Percentiles rank a stretch among this genome's conserved stretches.
Conservation (phyloP, 2,113 vertebrate species). For the Turnix velox region DNA sequence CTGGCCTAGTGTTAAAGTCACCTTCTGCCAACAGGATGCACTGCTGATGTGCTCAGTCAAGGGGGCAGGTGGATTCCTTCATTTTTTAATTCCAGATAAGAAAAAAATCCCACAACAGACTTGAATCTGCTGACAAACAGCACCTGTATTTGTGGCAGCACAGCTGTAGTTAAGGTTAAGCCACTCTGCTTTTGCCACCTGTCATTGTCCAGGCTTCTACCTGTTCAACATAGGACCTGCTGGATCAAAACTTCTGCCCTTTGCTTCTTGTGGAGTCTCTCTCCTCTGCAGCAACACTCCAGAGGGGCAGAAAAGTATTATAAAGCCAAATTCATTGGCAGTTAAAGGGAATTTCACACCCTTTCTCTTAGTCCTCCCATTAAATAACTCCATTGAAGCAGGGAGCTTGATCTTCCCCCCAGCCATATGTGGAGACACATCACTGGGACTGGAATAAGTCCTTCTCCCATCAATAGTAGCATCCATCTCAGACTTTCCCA, state of each 20-base stretch:
- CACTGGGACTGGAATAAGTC: background rate
- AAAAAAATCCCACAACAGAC: background rate
- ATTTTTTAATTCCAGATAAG: background rate
- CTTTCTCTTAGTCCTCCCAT: background rate
- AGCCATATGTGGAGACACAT: background rate
- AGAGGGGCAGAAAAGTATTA: background rate
- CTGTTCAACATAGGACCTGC: background rate
- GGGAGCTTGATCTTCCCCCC: background rate
- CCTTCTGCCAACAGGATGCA: constrained; percentile 22
- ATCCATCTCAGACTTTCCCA: background rate
- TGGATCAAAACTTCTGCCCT: background rate
- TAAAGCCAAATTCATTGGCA: background rate
- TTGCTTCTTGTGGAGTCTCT: background rate
- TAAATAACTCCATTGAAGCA: background rate
- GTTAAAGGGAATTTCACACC: background rate
- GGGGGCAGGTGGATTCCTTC: background rate
- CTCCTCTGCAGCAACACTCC: background rate
- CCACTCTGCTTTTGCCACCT: background rate
- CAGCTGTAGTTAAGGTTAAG: background rate
- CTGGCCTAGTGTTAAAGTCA: constrained; percentile 21
- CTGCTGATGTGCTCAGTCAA: background rate
- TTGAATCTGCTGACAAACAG: background rate
- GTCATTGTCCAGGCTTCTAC: background rate
- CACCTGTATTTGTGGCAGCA: background rate
- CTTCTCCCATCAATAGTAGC: accelerated